These are phyloP conservation scores for Zosterops lateralis DNA, from an alignment of 2,113 vertebrate genomes.

Conservation along the genomic window DNA sequence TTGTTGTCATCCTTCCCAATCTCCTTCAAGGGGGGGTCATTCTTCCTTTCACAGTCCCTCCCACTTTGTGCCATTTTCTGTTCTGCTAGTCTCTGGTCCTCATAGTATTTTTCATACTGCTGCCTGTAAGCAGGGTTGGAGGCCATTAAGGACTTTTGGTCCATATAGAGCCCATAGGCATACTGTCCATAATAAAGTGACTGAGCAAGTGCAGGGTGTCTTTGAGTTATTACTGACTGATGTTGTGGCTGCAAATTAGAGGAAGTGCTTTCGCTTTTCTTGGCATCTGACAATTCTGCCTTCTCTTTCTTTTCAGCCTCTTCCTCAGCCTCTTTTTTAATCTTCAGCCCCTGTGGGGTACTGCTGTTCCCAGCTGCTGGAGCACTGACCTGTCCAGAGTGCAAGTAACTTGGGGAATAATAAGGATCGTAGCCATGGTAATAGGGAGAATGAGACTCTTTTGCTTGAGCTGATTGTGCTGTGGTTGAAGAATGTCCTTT, in stretches of 20 bases:
- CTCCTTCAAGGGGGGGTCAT: constrained; percentile 76
- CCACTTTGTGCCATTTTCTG: constrained; percentile 82
- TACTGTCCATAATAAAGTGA: constrained; percentile 98
- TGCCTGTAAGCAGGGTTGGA: constrained; percentile 84
- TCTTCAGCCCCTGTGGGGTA: constrained; percentile 79
- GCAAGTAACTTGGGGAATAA: constrained; percentile 90
- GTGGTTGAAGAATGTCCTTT: constrained; percentile 81
- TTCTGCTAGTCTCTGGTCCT: constrained; percentile 87
- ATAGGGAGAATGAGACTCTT: constrained; percentile 90
- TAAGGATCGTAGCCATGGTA: constrained; percentile 94
- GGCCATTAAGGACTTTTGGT: constrained; percentile 92
- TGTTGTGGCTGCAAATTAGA: constrained; percentile 86
- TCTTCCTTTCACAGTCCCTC: constrained; percentile 78
- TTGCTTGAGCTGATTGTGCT: constrained; percentile 75
- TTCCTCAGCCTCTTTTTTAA: constrained; percentile 87
- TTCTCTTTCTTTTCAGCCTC: constrained; percentile 84
- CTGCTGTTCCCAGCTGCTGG: constrained; percentile 78
- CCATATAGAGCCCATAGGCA: constrained; percentile 92
- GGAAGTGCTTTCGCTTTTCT: constrained; percentile 79
- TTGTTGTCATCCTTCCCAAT: constrained; percentile 84
- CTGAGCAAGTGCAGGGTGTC: constrained; percentile 94
- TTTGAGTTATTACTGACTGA: constrained; percentile 92
- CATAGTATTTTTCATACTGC: constrained; percentile 88
- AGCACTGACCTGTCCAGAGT: constrained; percentile 82
- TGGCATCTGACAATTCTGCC: constrained; percentile 79